Percentiles rank a stretch among this genome's conserved stretches.
Evolutionary conservation across 2,113 vertebrate species (phyloP).

Genomic region (Clinocottus analis): DNA sequence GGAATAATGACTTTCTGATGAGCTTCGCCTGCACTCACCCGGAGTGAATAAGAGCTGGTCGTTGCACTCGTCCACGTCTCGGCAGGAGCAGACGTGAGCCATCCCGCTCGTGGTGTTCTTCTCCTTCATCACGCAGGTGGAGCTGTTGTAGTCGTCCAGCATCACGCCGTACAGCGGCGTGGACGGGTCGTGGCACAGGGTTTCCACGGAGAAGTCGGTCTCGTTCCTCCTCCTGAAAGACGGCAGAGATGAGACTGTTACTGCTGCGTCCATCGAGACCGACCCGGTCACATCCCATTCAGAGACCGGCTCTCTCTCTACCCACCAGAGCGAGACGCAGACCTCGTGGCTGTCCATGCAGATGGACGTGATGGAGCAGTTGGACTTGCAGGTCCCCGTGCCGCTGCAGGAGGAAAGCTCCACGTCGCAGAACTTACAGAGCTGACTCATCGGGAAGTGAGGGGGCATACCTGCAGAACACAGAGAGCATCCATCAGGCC

Average conservation of each 20-base stretch:
- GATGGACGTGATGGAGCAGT: conserved; percentile 88
- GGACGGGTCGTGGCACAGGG: conserved; percentile 89
- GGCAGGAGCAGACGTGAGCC: conserved; percentile 92
- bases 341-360: conserved; percentile 83
- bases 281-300: background rate
- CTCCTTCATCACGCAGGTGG: conserved; percentile 90
- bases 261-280: background rate
- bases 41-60: conserved; percentile 83
- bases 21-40: conserved; percentile 77
- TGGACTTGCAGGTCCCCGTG: conserved; percentile 84
- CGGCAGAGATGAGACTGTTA: background rate
- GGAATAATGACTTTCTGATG: background rate
- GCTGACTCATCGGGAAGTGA: background rate
- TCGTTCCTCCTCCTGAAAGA: conserved; percentile 88
- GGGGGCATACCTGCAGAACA: conserved; percentile 49
- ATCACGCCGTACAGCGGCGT: conserved; percentile 82
- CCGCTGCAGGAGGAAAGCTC: conserved; percentile 84
- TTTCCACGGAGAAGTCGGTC: conserved; percentile 87
- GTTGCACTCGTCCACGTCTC: conserved; percentile 87
- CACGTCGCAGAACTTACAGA: conserved; percentile 92
- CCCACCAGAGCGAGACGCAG: conserved; percentile 93
- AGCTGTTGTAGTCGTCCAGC: conserved; percentile 85
- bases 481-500: background rate
- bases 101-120: conserved; percentile 81
- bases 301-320: conserved; percentile 16